These are phyloP conservation scores for Diorhabda sublineata DNA, from an alignment of 1,140 invertebrate genomes.

Conservation along the genomic window DNA sequence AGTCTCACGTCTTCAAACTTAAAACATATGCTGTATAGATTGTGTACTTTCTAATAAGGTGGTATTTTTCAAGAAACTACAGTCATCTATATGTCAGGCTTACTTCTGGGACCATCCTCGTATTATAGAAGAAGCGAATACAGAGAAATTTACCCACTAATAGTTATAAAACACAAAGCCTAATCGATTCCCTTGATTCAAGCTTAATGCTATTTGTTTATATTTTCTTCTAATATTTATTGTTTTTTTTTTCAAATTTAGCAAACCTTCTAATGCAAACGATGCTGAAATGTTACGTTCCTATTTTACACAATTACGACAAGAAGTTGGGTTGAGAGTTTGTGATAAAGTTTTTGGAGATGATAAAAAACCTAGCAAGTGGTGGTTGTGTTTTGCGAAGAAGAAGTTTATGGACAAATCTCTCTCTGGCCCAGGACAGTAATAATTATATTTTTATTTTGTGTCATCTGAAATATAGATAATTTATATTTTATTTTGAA, in stretches of 20 bases:
- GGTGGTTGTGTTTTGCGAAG: conserved; percentile 99
- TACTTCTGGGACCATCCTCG: too few species aligned
- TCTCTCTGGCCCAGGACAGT: conserved; percentile 76
- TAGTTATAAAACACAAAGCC: too few species aligned
- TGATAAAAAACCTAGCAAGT: conserved; percentile 95
- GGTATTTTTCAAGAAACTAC: too few species aligned
- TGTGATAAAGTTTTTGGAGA: conserved; percentile 89
- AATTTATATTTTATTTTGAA: too few species aligned
- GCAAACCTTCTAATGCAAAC: conserved; percentile 64
- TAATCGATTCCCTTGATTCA: too few species aligned
- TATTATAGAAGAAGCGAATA: too few species aligned
- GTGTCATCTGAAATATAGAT: neutral
- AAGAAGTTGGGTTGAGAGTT: conserved; percentile 89
- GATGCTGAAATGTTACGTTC: conserved; percentile 88
- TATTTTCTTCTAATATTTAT: neutral
- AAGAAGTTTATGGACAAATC: conserved; percentile 99
- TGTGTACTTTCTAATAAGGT: too few species aligned
- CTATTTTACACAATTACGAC: conserved; percentile 90
- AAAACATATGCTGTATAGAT: too few species aligned
- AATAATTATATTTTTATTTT: conserved; percentile 31
- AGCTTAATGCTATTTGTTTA: too few species aligned
- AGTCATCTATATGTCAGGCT: too few species aligned
- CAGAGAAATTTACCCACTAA: too few species aligned
- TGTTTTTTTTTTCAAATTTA: conserved; percentile 6
- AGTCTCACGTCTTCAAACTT: too few species aligned